Conservation (phyloP, 1,140 invertebrate species). For the Drosophila bipectinata region DNA sequence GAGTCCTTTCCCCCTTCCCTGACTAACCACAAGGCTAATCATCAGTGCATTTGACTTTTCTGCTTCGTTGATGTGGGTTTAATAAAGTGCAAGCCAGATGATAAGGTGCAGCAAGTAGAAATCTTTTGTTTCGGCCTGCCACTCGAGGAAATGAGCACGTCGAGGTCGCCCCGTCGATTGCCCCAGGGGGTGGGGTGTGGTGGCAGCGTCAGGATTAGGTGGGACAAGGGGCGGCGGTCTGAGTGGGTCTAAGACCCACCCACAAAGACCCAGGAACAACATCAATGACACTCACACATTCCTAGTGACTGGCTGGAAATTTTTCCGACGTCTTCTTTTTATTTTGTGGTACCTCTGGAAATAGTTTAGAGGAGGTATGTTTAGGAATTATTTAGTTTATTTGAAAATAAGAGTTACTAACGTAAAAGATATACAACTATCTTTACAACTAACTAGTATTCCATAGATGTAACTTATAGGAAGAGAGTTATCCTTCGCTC, state of each 20-base stretch:
- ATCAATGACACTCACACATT: slow-evolving; percentile 56
- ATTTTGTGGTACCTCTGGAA: neutral
- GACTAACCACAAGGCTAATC: slow-evolving; percentile 44
- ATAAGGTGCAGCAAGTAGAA: slow-evolving; percentile 62
- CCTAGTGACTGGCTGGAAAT: slow-evolving; percentile 11
- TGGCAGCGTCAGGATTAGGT: neutral
- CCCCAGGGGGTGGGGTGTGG: neutral
- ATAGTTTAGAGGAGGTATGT: neutral
- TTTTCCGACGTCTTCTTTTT: neutral
- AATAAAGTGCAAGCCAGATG: slow-evolving; percentile 69
- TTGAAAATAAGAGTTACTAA: too few species aligned
- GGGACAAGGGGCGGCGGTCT: neutral
- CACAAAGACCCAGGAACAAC: slow-evolving; percentile 36
- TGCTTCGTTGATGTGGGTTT: slow-evolving; percentile 76
- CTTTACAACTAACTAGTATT: too few species aligned
- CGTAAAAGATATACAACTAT: too few species aligned
- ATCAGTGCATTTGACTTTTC: slow-evolving; percentile 77
- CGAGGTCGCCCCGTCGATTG: slow-evolving; percentile 15
- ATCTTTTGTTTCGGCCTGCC: slow-evolving; percentile 71
- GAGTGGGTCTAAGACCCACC: neutral
- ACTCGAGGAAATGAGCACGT: slow-evolving; percentile 76
- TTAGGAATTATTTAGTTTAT: too few species aligned
- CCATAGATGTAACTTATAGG: too few species aligned
- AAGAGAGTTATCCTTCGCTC: too few species aligned
- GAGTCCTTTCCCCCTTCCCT: neutral